Evolutionary conservation across 2,888 invertebrate genomes (phyloP).

Genomic region (Patella depressa): DNA sequence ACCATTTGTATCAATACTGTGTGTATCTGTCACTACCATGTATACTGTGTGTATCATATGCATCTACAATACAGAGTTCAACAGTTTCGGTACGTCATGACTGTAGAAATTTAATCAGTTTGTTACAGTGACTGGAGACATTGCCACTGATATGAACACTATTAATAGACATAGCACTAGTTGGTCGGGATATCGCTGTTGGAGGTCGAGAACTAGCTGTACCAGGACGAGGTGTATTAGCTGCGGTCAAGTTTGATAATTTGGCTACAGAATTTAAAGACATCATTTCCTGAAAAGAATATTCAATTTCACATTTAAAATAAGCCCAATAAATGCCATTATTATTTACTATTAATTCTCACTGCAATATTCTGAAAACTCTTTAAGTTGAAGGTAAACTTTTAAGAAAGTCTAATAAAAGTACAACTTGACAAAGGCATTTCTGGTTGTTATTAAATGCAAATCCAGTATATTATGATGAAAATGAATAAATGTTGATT

Average conservation of each 20-base stretch:
- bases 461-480: too few species aligned
- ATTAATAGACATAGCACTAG: constrained; percentile 50
- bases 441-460: too few species aligned
- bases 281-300: constrained; percentile 57
- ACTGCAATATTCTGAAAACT: too few species aligned
- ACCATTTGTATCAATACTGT: too few species aligned
- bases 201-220: constrained; percentile 46
- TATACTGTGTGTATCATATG: too few species aligned
- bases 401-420: too few species aligned
- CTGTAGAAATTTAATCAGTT: constrained; percentile 59
- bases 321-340: background rate
- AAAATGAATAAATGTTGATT: too few species aligned
- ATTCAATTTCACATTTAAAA: background rate
- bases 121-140: constrained; percentile 61
- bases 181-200: constrained; percentile 47
- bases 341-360: too few species aligned
- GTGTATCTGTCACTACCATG: too few species aligned
- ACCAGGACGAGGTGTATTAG: constrained; percentile 53
- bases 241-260: constrained; percentile 48
- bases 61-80: too few species aligned
- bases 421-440: too few species aligned
- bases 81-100: background rate
- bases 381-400: too few species aligned
- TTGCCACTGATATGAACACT: constrained; percentile 47
- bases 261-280: constrained; percentile 60